Conservation (phyloP, 2,797 vertebrate genomes). For the Sebastes oblongus region DNA sequence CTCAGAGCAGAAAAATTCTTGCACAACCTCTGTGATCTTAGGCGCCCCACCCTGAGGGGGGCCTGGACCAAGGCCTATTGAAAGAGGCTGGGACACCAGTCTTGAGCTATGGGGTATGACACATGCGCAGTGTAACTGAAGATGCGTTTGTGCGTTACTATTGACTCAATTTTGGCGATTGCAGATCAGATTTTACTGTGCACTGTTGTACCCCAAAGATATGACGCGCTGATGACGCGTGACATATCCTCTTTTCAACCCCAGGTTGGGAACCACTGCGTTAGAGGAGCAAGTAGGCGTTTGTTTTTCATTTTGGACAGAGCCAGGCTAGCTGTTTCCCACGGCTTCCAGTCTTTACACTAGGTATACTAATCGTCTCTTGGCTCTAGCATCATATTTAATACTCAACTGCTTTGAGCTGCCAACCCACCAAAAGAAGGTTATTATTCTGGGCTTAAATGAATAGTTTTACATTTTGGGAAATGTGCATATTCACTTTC, state of each 20-base stretch:
- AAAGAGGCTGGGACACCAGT: no score
- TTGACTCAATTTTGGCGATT: no score
- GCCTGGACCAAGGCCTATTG: no score
- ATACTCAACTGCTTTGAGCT: conserved; percentile 1
- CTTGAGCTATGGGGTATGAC: no score
- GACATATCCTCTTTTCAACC: no score
- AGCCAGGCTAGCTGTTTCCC: neutral
- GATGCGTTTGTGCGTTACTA: no score
- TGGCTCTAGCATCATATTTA: neutral
- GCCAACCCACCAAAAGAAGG: neutral
- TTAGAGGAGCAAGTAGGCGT: neutral
- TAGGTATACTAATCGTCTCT: neutral
- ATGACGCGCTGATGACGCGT: no score
- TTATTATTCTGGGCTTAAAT: neutral
- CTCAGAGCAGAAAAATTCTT: neutral
- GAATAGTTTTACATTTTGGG: conserved; percentile 8
- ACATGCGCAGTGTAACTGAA: no score
- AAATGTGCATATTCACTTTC: conserved; percentile 11
- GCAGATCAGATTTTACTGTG: no score
- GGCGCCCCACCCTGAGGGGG: no score
- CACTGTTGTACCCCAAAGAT: no score
- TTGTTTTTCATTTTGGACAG: neutral
- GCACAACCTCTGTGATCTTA: neutral
- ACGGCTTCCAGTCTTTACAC: neutral
- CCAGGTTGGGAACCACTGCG: no score